Evolutionary conservation across 2,113 vertebrate species (phyloP).

Genomic region (Morone saxatilis): DNA sequence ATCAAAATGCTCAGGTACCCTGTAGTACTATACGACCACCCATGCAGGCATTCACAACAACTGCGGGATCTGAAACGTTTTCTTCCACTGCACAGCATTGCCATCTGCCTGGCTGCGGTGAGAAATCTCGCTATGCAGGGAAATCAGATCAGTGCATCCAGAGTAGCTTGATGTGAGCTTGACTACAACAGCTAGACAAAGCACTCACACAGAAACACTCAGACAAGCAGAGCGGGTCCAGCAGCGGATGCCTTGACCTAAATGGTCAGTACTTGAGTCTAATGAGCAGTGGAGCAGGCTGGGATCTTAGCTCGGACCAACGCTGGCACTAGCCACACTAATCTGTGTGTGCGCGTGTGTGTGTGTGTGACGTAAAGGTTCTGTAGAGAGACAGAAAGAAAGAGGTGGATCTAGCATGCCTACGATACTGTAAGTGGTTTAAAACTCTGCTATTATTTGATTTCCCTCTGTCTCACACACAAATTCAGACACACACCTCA

Average conservation of each 20-base stretch:
- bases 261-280: conserved; percentile 62
- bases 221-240: conserved; percentile 8
- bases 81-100: conserved; percentile 19
- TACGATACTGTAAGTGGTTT: background rate
- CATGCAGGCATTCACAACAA: conserved; percentile 51
- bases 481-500: background rate
- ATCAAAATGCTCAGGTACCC: conserved; percentile 31
- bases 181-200: conserved; percentile 19
- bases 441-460: background rate
- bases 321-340: background rate
- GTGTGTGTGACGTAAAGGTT: background rate
- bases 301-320: conserved; percentile 31
- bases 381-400: background rate
- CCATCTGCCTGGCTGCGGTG: conserved; percentile 70
- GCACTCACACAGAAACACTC: background rate
- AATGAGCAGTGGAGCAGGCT: conserved; percentile 55
- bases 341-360: background rate
- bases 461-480: background rate
- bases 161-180: conserved; percentile 11
- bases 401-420: background rate
- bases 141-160: conserved; percentile 65
- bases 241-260: conserved; percentile 32
- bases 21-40: conserved; percentile 75
- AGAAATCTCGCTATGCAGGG: conserved; percentile 55
- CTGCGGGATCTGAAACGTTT: background rate